Percentiles rank a stretch among this genome's conserved stretches.
Evolutionary conservation across 2,888 invertebrate species (phyloP).

Genomic region (Volucella inanis): DNA sequence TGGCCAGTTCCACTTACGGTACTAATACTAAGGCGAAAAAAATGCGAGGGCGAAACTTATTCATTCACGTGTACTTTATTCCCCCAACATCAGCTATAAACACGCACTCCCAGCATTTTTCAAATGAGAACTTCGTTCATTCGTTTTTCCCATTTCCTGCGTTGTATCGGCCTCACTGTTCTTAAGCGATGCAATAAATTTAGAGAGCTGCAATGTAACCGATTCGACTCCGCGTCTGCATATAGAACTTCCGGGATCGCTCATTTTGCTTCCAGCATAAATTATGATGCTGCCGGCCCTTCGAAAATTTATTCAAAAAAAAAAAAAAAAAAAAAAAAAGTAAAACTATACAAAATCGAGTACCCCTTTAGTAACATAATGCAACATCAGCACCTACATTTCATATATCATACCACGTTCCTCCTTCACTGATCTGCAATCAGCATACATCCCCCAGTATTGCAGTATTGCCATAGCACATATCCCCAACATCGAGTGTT

Average conservation of each 20-base stretch:
- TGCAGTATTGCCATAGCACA: constrained; percentile 39
- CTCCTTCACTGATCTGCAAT: constrained; percentile 50
- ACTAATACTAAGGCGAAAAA: too few species aligned
- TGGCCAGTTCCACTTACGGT: too few species aligned
- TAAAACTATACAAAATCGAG: too few species aligned
- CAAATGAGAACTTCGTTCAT: background rate
- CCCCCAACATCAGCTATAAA: too few species aligned
- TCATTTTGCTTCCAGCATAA: constrained; percentile 21
- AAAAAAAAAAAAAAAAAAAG: constrained; percentile 20
- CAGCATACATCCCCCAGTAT: constrained; percentile 48
- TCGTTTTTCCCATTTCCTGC: constrained; percentile 23
- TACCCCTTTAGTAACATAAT: constrained; percentile 20
- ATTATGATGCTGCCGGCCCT: constrained; percentile 11
- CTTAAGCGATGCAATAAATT: constrained; percentile 28
- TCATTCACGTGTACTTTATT: too few species aligned
- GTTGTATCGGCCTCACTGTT: constrained; percentile 1
- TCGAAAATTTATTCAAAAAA: constrained; percentile 31
- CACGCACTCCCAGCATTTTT: background rate
- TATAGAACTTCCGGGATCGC: constrained; percentile 59
- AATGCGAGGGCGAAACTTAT: too few species aligned
- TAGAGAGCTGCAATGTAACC: background rate
- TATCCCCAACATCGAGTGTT: constrained; percentile 51
- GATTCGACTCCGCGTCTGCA: background rate
- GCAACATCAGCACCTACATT: constrained; percentile 48
- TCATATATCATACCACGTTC: constrained; percentile 52